These are phyloP conservation scores for Prunella fulvescens DNA, from an alignment of 2,113 vertebrate genomes.

Conservation along the genomic window DNA sequence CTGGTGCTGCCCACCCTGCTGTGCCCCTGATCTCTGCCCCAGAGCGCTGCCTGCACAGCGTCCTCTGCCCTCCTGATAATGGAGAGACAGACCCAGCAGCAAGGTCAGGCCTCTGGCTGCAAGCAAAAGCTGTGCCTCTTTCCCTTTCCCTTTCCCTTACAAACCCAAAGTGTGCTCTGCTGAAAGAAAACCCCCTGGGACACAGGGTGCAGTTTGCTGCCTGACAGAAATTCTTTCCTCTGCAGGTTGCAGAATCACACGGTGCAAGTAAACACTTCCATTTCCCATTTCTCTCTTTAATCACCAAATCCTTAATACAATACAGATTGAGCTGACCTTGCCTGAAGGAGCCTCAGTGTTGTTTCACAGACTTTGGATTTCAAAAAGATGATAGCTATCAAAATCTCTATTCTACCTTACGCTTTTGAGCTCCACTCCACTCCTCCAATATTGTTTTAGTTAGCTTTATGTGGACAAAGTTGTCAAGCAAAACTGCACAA, in stretches of 20 bases:
- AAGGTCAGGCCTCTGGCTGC: neutral
- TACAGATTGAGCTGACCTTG: neutral
- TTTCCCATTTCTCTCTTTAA: neutral
- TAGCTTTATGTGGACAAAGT: neutral
- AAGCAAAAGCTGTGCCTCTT: neutral
- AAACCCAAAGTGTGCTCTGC: neutral
- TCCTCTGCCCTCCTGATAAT: neutral
- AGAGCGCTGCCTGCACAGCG: rapidly evolving
- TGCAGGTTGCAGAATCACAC: neutral
- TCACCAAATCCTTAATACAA: neutral
- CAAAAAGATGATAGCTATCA: neutral
- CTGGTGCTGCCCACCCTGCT: neutral
- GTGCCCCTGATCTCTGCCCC: neutral
- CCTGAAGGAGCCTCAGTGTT: neutral
- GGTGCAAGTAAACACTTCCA: neutral
- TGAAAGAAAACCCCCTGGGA: neutral
- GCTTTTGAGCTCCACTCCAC: neutral
- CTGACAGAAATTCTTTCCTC: neutral
- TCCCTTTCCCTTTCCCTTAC: neutral
- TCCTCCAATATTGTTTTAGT: neutral
- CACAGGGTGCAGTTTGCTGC: neutral
- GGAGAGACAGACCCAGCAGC: neutral
- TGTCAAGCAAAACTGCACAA: neutral
- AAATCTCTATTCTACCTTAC: neutral
- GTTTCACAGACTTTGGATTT: neutral